Evolutionary conservation across 2,888 invertebrate genomes (phyloP).

Genomic region (Spisula subtruncata): DNA sequence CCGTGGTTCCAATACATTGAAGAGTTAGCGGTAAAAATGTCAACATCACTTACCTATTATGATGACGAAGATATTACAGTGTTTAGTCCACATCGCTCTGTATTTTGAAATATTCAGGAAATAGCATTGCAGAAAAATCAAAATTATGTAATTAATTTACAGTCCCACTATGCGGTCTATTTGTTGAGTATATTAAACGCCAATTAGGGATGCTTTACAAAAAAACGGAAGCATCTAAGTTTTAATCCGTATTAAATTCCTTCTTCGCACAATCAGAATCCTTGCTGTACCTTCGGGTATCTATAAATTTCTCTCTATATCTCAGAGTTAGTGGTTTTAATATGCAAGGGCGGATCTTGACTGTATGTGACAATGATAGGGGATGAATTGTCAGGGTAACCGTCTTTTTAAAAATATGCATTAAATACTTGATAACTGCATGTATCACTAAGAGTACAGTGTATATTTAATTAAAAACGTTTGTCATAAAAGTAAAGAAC

Average conservation of each 20-base stretch:
- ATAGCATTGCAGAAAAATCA: slow-evolving; percentile 4
- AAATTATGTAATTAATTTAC: neutral
- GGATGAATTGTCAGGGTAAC: neutral
- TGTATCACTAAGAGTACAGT: too few species aligned
- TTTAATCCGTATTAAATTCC: slow-evolving; percentile 21
- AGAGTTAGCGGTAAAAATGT: neutral
- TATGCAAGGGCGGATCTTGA: neutral
- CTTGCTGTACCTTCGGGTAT: neutral
- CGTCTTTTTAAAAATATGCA: neutral
- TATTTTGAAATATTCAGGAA: neutral
- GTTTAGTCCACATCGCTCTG: neutral
- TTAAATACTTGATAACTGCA: too few species aligned
- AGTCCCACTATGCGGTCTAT: neutral
- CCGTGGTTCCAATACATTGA: neutral
- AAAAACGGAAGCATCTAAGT: neutral
- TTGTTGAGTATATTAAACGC: neutral
- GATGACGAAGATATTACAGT: neutral
- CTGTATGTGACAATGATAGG: neutral
- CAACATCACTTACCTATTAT: slow-evolving; percentile 6
- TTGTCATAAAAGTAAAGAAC: too few species aligned
- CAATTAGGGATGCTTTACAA: neutral
- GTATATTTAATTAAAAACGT: too few species aligned
- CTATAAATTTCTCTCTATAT: slow-evolving; percentile 3
- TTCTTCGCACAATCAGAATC: slow-evolving; percentile 19
- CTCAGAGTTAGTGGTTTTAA: neutral